phyloP scores from a whole-genome alignment of 2,888 invertebrate genomes.

The Punctoribates punctum region DNA sequence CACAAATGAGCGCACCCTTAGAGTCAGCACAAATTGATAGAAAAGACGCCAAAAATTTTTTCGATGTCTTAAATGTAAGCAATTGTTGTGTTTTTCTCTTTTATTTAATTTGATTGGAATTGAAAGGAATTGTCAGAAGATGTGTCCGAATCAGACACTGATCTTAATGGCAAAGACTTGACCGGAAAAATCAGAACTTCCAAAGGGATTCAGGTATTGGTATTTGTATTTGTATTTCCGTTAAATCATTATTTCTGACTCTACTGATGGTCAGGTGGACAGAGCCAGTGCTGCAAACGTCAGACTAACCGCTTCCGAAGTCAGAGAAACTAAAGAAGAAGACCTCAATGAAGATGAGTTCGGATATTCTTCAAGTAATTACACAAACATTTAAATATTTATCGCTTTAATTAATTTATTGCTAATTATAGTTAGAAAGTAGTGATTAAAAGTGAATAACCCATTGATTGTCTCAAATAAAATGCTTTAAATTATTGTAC shows the following conservation, averaged over 20 bases:
- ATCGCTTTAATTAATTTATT: neutral
- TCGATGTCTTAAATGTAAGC: neutral
- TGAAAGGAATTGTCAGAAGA: slow-evolving; percentile 7
- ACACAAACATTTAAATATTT: neutral
- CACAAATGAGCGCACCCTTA: neutral
- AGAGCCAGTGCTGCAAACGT: slow-evolving; percentile 82
- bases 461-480: no score
- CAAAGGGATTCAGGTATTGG: slow-evolving; percentile 8
- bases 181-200: slow-evolving; percentile 6
- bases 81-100: neutral
- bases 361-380: slow-evolving; percentile 89
- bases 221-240: neutral
- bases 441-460: no score
- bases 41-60: neutral
- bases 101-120: neutral
- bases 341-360: slow-evolving; percentile 55
- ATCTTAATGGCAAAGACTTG: neutral
- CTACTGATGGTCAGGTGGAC: slow-evolving; percentile 64
- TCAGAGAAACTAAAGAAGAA: slow-evolving; percentile 68
- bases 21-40: neutral
- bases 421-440: neutral
- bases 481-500: no score
- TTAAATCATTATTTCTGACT: neutral
- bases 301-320: slow-evolving; percentile 60
- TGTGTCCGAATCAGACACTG: neutral